Conservation (phyloP, 2,888 invertebrate species). For the Habrosyne pyritoides region DNA sequence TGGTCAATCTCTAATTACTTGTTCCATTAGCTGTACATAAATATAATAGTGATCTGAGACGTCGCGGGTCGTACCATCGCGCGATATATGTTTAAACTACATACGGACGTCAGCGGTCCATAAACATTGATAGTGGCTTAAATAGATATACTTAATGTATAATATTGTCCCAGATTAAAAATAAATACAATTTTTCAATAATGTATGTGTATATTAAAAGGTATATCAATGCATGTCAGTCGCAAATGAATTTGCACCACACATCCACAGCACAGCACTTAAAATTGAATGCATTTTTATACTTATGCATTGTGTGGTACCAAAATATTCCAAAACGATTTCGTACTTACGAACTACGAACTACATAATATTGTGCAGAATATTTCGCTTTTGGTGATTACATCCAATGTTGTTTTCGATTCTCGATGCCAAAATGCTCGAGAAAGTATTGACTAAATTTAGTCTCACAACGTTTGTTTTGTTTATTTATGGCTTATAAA, state of each 20-base stretch:
- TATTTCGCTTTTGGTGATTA: conserved; percentile 27
- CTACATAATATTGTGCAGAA: conserved; percentile 2
- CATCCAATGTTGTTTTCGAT: conserved; percentile 45
- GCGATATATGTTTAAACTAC: conserved; percentile 25
- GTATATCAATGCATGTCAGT: not conserved
- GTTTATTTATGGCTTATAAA: conserved; percentile 22
- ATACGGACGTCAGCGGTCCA: conserved; percentile 21
- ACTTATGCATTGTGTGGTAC: not conserved
- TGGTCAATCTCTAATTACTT: conserved; percentile 17
- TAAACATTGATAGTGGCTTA: conserved; percentile 26
- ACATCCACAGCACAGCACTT: not conserved
- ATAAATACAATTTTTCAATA: too few relatives aligned
- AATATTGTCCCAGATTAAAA: conserved; percentile 15
- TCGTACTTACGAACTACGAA: conserved; percentile 5
- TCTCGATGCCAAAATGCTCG: conserved; percentile 50
- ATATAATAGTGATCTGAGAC: not conserved
- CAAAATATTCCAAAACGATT: not conserved
- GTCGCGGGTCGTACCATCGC: conserved; percentile 25
- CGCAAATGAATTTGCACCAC: not conserved
- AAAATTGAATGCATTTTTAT: not conserved
- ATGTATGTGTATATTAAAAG: too few relatives aligned
- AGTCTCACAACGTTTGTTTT: conserved; percentile 39
- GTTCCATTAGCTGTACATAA: conserved; percentile 18
- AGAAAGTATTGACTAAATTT: conserved; percentile 60
- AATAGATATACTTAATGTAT: conserved; percentile 22